phyloP scores from a whole-genome alignment of 2,113 vertebrate genomes.

The Periophthalmus modestus region DNA sequence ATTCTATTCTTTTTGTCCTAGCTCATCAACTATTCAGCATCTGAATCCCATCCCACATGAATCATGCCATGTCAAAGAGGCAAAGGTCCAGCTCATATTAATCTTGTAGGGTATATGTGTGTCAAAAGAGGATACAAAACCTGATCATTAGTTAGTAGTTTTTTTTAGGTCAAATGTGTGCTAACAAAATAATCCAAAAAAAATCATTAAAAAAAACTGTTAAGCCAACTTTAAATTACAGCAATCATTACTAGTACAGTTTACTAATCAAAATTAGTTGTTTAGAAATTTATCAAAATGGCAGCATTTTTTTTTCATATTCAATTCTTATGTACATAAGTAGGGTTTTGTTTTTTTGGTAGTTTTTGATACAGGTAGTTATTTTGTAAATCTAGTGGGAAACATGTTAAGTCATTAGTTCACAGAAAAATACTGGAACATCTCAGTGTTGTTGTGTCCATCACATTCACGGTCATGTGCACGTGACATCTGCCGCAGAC shows the following conservation, averaged over 20 bases:
- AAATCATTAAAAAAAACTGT: too few relatives aligned
- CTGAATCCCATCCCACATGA: constrained; percentile 72
- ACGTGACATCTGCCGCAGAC: constrained; percentile 53
- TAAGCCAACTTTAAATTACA: too few relatives aligned
- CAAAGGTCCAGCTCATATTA: constrained; percentile 60
- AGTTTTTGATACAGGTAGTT: too few relatives aligned
- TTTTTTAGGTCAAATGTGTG: background rate
- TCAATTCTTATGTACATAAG: background rate
- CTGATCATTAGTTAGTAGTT: background rate
- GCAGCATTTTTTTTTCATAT: background rate
- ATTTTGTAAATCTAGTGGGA: too few relatives aligned
- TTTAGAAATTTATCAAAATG: background rate
- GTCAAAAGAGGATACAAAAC: background rate
- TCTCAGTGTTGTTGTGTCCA: constrained; percentile 17
- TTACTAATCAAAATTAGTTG: too few relatives aligned
- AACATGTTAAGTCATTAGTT: background rate
- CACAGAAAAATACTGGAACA: background rate
- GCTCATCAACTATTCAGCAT: constrained; percentile 83
- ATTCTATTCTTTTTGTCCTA: constrained; percentile 63
- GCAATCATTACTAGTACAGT: too few relatives aligned
- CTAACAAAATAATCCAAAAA: background rate
- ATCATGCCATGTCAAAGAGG: constrained; percentile 66
- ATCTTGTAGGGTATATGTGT: constrained; percentile 49
- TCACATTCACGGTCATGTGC: constrained; percentile 56
- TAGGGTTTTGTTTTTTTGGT: too few relatives aligned